Evolutionary conservation across 2,113 vertebrate species (phyloP), one percentile per base, ranked within the genome.

Genomic region (Zosterops hypoxanthus): DNA sequence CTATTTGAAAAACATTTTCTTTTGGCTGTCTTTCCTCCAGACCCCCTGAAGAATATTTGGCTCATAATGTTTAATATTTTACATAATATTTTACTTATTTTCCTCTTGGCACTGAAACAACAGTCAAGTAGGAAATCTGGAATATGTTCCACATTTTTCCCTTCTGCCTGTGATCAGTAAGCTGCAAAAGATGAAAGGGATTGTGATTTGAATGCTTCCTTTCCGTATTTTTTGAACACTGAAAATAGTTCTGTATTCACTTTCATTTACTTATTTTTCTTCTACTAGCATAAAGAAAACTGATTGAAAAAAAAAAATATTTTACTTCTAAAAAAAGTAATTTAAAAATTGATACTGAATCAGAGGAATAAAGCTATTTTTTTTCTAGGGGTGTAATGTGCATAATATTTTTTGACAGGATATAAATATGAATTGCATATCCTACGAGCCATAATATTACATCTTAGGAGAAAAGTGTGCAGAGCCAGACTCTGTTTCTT

Each of bases 51-150:
- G 85, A 78, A 88, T 90, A 93, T 86, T 96, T 92, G 90, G 79
- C 85, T 90, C 82, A 87, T 95, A 91, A 90, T 83, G 82, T 90
- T 83, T 88, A 88, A 97, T 96, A 95, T 92, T 97, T 97, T 96
- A 92, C 82, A 88, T 91, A 85, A 95, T 91, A 96, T 96, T 96
- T 95, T 86, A 94, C 75, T 95, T 82, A 78, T 94, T 97, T 96
- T 92, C 22, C 44, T 92, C 76, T 94, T 96, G 93, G 93, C 85
- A 88, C 39, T 92, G 79, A 77, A 94, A 86, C 55, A 95, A 75
- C 72, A 90, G 79, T 64, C 68, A 92, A 95, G 47, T 88, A 94
- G 87, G 94, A 95, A 96, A 96, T 93, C 93, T 96, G 93, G 93
- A 96, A 94, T 94, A 95, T 56, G 76, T 96, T 95, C 82, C 85